Conservation (phyloP, 2,888 invertebrate species). For the Muscina levida region DNA sequence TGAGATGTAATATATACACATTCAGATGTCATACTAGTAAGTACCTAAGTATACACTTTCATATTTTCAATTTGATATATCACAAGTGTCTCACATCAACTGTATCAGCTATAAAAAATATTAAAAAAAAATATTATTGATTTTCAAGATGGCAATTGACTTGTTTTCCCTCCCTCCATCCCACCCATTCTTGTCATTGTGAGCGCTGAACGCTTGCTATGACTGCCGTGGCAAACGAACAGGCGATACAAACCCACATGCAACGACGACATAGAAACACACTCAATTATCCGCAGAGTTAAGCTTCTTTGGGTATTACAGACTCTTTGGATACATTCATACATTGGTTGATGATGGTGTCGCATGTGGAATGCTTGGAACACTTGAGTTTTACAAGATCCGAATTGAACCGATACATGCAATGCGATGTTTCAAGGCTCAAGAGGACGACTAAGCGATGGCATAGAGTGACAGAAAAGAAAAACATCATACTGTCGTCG, state of each 20-base stretch:
- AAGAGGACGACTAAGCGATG: not conserved
- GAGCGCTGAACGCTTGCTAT: no score
- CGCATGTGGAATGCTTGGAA: conserved; percentile 12
- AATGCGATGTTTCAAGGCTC: not conserved
- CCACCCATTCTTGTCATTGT: no score
- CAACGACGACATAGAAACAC: not conserved
- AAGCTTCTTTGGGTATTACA: conserved; percentile 30
- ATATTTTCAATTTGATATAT: not conserved
- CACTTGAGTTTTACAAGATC: conserved; percentile 20
- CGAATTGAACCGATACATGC: not conserved
- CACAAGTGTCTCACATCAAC: not conserved
- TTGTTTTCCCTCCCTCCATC: not conserved
- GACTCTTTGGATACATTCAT: conserved; percentile 11
- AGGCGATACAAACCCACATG: not conserved
- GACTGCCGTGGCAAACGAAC: not conserved
- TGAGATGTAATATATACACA: no score
- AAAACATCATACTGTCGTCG: not conserved
- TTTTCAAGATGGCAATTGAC: conserved; percentile 10
- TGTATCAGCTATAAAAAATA: not conserved
- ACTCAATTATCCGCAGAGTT: not conserved
- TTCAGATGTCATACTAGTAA: no score
- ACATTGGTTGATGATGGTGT: not conserved
- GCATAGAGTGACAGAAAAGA: not conserved
- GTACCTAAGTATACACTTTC: no score
- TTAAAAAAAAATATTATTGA: conserved; percentile 18